Base-by-base conservation (phyloP, 1,140 invertebrate species). In the Micrasema minimum region DNA sequence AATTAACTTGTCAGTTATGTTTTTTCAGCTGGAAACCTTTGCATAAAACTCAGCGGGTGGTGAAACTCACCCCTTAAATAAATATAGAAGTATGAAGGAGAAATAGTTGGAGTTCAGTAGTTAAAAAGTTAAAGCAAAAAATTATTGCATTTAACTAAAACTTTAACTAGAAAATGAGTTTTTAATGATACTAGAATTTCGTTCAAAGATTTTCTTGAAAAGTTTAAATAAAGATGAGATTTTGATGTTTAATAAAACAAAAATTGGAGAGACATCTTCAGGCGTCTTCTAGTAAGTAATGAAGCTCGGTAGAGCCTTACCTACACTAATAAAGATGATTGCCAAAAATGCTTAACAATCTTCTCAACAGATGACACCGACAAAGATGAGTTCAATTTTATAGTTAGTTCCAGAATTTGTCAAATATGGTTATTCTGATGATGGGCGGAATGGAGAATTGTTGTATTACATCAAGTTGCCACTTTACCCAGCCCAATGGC, bases 1-100 rank as follows among this genome's bases (percentile, higher is more conserved):
- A 59, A 59, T 59, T 59, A 59, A 59, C 26, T 31, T 59, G 55
- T 41, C 55, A 59, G 35, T 6, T 20, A 11, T 9, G 55, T 59
- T 59, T 38, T 59, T 38, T 59, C 55, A 59, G 35, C 16, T n/a
- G n/a, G 55, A 41, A 41, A 59, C 12, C 55, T 59, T 59, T 59
- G 55, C 55, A 41, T 38, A 59, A 41, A 59, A 59, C 14, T 59
- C 16, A 53, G 14, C 9, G 26, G n/a, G 55, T 12, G 6, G 9
- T 11, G 10, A 59, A 59, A n/a, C 18, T 9, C 55, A 38, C 35
- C 55, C 35, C 26, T 55, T 38, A 59, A 59, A 35, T 53, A 53
- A 53, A 26, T 26, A 53, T 1, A 10, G 12, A 7, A 22, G 50
- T 20, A 20, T n/a, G n/a, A n/a, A n/a, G n/a, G 5, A 12, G 50